Evolutionary conservation across 2,113 vertebrate genomes (phyloP).

Genomic region (Candoia aspera): DNA sequence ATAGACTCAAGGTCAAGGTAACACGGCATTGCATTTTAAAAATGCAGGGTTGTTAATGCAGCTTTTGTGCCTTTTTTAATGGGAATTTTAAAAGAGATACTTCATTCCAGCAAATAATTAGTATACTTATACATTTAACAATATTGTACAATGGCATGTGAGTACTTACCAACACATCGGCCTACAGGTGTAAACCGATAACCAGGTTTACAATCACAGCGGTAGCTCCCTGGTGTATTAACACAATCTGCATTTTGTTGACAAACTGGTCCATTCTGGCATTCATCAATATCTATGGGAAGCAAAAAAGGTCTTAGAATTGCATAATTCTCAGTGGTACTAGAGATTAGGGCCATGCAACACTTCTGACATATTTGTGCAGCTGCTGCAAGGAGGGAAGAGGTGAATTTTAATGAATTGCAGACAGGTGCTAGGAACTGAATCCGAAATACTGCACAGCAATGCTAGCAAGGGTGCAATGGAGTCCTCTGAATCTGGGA

Average conservation of each 20-base stretch:
- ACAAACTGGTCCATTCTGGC: slow-evolving; percentile 94
- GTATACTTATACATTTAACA: neutral
- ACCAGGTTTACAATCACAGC: slow-evolving; percentile 92
- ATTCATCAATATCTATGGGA: slow-evolving; percentile 91
- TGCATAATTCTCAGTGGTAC: neutral
- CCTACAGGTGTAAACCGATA: slow-evolving; percentile 91
- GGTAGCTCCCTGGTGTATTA: slow-evolving; percentile 91
- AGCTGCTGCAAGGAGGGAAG: neutral
- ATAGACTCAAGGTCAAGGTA: neutral
- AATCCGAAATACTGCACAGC: neutral
- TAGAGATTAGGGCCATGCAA: neutral
- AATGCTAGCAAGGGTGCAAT: neutral
- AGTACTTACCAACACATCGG: slow-evolving; percentile 85
- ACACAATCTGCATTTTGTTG: slow-evolving; percentile 91
- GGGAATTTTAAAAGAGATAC: neutral
- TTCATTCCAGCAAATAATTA: fast-evolving
- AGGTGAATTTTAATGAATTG: neutral
- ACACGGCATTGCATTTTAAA: neutral
- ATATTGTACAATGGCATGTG: fast-evolving
- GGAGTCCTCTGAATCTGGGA: neutral
- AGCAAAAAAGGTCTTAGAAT: slow-evolving; percentile 16
- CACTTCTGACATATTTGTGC: neutral
- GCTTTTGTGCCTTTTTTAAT: neutral
- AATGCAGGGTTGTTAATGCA: neutral
- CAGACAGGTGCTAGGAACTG: neutral